Evolutionary conservation across 35 echinoderm and acorn worm species (phyloP).

Genomic region (Ophiothrix spiculata): DNA sequence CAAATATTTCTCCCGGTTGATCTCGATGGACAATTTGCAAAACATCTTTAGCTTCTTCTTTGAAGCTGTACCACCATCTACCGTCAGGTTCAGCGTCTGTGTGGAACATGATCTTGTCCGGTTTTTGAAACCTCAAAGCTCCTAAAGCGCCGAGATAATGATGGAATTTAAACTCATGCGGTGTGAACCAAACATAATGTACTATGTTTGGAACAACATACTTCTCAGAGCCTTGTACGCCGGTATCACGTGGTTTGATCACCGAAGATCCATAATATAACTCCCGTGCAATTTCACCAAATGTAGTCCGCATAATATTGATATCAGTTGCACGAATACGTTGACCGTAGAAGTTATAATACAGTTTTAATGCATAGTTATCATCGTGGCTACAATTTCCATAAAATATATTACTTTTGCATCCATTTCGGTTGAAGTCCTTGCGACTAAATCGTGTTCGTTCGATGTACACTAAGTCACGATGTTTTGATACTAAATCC

Average conservation of each 20-base stretch:
- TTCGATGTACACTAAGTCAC: neutral
- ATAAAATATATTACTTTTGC: conserved; percentile 5
- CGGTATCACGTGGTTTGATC: neutral
- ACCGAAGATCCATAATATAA: neutral
- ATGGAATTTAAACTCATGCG: neutral
- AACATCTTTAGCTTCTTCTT: neutral
- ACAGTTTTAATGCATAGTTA: neutral
- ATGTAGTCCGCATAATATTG: neutral
- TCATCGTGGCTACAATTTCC: neutral
- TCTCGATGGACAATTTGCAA: neutral
- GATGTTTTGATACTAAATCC: neutral
- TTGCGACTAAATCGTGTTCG: neutral
- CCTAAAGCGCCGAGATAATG: neutral
- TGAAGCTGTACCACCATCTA: neutral
- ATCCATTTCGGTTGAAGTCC: neutral
- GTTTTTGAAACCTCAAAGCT: neutral
- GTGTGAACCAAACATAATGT: neutral
- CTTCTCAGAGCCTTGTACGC: neutral
- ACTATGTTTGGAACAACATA: conserved; percentile 4
- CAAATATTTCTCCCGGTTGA: neutral
- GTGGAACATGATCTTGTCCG: neutral
- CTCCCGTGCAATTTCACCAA: neutral
- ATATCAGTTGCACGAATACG: neutral
- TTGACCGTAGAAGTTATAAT: neutral
- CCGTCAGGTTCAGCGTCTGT: neutral